Conservation (phyloP, 2,113 vertebrate genomes). For the Montifringilla adamsi region DNA sequence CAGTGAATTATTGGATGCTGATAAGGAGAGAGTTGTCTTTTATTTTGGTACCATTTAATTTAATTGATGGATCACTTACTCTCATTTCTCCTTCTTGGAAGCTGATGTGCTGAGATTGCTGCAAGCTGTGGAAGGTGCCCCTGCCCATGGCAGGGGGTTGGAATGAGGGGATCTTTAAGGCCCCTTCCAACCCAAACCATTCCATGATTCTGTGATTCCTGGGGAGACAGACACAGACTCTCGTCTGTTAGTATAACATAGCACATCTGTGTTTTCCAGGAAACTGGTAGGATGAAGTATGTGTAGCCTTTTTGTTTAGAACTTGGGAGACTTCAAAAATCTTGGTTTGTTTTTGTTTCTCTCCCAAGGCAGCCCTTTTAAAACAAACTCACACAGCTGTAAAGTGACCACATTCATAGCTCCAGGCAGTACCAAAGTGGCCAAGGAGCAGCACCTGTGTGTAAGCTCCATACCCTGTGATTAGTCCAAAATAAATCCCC, state of each 20-base stretch:
- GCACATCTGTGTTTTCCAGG: not conserved
- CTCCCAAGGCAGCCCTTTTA: not conserved
- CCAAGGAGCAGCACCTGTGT: not conserved
- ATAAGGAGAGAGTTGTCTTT: not conserved
- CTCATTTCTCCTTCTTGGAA: not conserved
- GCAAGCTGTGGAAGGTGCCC: not conserved
- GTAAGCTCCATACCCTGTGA: not conserved
- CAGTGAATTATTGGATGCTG: not conserved
- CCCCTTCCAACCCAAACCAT: not conserved
- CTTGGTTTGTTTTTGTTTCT: not conserved
- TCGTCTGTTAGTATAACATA: not conserved
- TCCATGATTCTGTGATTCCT: not conserved
- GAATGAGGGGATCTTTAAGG: not conserved
- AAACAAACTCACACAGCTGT: not conserved
- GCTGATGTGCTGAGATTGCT: not conserved
- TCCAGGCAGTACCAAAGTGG: not conserved
- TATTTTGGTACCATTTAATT: not conserved
- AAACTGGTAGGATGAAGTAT: not conserved
- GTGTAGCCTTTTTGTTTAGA: not conserved
- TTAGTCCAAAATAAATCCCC: not conserved
- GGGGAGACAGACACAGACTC: not conserved
- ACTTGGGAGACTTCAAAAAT: not conserved
- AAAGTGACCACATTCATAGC: not conserved
- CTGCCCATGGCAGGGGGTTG: not conserved
- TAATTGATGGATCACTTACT: not conserved